Evolutionary conservation across 2,113 vertebrate species (phyloP), one percentile per base, ranked within the genome.

Genomic region (Panthera leo): DNA sequence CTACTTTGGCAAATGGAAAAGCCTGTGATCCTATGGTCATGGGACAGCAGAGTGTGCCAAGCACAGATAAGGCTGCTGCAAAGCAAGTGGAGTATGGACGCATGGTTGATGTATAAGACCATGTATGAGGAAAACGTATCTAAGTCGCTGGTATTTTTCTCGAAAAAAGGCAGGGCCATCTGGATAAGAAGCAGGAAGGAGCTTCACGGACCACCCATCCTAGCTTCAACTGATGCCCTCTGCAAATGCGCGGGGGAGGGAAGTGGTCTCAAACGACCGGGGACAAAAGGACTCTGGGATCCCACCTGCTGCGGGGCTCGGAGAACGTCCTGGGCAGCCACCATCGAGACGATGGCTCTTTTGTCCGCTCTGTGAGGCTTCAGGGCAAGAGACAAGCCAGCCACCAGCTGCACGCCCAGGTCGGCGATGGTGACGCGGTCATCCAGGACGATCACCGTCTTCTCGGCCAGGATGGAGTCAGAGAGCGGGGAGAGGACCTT

Each of bases 401-500:
- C 98, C 36, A 99, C 99, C 34, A 99, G 98, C 94, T 99, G 99
- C 9, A 99, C 99, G 0, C 99, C 99, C 42, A 99, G 98, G 76
- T 99, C 99, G 3, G 98, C 98, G 53, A 99, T 99, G 96, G 99
- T 99, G 97, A 99, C 99, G 19, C 99, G 99, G 97, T 99, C 99
- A 70, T 99, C 99, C 96, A 99, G 98, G 36, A 99, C 99, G 0
- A 99, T 99, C 95, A 99, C 99, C 0, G 99, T 99, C 98, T 99
- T 99, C 98, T 99, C 99, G 13, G 99, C 99, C 98, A 99, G 98
- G 97, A 99, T 99, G 67, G 99, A 99, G 97, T 99, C 99, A 0
- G 99, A 99, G 67, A 99, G 99, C 1, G 99, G 99, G 0, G 99
- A 99, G 89, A 99, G 98, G 42, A 99, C 99, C 99, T 99, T 97